Base-by-base conservation (phyloP, 2,797 vertebrate genomes). In the Halcyon badia region DNA sequence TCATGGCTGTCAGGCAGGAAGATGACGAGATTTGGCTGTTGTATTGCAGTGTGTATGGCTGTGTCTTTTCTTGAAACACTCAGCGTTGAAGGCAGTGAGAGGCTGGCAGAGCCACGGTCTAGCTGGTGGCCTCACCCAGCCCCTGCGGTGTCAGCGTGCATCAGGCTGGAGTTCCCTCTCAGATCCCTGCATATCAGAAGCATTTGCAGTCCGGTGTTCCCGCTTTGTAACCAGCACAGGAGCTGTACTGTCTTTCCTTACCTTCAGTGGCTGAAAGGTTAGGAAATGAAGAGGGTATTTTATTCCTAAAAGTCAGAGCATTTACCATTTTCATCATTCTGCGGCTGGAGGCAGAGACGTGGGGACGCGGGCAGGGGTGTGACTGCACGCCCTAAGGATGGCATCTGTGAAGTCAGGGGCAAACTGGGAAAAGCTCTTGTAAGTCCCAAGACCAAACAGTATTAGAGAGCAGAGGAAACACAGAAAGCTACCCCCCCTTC, bases 11-110 rank as follows among this genome's bases (percentile, higher is more conserved):
- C 69, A n/a, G 12, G 33, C 68, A 70, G 68, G 48, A 52, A 69
- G 48, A 70, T 51, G 46, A 35, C 17, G 37, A 52, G 48, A 16
- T 70, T 24, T 39, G 35, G 35, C 28, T 71, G 5, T 20, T 26
- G 16, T 22, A 11, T 12, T 6, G 0, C 13, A n/a, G 26, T 2
- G 0, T 8, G 10, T 13, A 4, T 1, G 31, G 52, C 54, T 62
- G 19, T 15, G 65, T 21, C 57, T 79, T 16, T 20, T 68, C 54
- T 35, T 41, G 39, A 26, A 54, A 44, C 18, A 3, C 11, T 14
- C 30, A 2, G 19, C 2, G 57, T 2, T 44, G 82, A 35, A 64
- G 66, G 76, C 52, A 22, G 31, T 14, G 37, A 4, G 56, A 37
- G 75, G 12, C 37, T 26, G 64, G 4, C 25, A 35, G 56, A 33